phyloP scores from a whole-genome alignment of 2,888 invertebrate species.

The Podabrus alpinus region DNA sequence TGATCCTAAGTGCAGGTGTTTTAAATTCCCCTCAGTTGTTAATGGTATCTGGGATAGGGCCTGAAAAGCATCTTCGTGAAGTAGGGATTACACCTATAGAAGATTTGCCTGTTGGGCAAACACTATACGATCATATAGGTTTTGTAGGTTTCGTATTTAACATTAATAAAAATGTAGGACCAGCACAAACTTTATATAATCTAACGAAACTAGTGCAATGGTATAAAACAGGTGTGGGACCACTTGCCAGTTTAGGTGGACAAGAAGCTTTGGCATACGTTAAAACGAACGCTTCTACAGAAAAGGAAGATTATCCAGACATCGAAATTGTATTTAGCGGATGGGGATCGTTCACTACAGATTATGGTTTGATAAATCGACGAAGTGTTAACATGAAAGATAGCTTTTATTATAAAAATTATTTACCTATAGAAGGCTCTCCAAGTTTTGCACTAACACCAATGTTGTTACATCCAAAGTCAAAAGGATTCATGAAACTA shows the following conservation, averaged over 20 bases:
- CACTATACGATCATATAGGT: conserved; percentile 70
- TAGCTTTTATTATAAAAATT: conserved; percentile 44
- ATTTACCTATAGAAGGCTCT: conserved; percentile 53
- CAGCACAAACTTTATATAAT: conserved; percentile 13
- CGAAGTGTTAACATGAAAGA: conserved; percentile 32
- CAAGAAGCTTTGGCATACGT: conserved; percentile 68
- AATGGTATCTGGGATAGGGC: conserved; percentile 71
- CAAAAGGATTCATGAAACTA: conserved; percentile 58
- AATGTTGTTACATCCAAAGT: conserved; percentile 63
- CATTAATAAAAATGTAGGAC: conserved; percentile 55
- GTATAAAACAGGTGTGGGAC: conserved; percentile 57
- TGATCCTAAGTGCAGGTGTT: conserved; percentile 68
- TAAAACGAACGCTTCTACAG: conserved; percentile 60
- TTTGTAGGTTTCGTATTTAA: conserved; percentile 63
- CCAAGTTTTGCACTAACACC: conserved; percentile 60
- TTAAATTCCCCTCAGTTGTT: conserved; percentile 80
- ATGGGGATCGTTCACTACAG: conserved; percentile 61
- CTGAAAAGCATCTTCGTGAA: conserved; percentile 61
- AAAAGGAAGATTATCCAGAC: conserved; percentile 63
- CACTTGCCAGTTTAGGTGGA: conserved; percentile 62
- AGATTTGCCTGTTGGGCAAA: conserved; percentile 69
- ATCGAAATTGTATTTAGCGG: conserved; percentile 66
- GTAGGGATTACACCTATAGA: conserved; percentile 64
- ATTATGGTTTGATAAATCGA: conserved; percentile 54
- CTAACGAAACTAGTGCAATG: conserved; percentile 49